Conservation (phyloP, 2,797 vertebrate genomes). For the Chanos chanos region DNA sequence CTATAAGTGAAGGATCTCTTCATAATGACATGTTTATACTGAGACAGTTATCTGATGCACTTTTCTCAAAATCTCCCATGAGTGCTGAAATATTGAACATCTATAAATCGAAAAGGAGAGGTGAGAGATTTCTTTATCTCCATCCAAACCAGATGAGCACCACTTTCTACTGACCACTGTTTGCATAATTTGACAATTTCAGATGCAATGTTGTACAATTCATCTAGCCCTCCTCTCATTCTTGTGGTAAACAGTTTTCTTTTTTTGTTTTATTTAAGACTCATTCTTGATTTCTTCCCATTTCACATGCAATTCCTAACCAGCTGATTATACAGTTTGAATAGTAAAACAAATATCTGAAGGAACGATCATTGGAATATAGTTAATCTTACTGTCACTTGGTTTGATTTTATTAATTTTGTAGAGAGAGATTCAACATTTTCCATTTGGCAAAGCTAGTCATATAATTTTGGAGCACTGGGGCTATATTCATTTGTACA, state of each 20-base stretch:
- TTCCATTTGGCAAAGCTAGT: not conserved
- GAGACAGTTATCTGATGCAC: slow-evolving; percentile 1
- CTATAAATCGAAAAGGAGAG: not conserved
- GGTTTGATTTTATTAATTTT: too few species aligned
- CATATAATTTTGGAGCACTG: not conserved
- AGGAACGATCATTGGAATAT: not conserved
- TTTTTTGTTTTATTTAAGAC: too few species aligned
- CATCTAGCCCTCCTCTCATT: not conserved
- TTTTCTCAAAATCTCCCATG: slow-evolving; percentile 1
- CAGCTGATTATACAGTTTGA: not conserved
- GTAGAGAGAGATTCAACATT: not conserved
- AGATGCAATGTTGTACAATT: not conserved
- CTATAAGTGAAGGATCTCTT: not conserved
- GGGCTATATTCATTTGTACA: not conserved
- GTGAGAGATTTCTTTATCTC: slow-evolving; percentile 4
- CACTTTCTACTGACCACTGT: too few species aligned
- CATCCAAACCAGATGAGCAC: slow-evolving; percentile 9
- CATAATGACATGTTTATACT: slow-evolving; percentile 4
- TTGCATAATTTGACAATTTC: slow-evolving; percentile 5
- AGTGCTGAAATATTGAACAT: slow-evolving; percentile 3
- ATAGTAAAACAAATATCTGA: not conserved
- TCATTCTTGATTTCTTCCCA: not conserved
- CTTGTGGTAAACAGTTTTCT: not conserved
- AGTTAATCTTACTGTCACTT: slow-evolving; percentile 9
- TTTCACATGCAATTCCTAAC: slow-evolving; percentile 6